These are phyloP conservation scores for Jacana jacana DNA, from an alignment of 2,113 vertebrate genomes.

Conservation along the genomic window DNA sequence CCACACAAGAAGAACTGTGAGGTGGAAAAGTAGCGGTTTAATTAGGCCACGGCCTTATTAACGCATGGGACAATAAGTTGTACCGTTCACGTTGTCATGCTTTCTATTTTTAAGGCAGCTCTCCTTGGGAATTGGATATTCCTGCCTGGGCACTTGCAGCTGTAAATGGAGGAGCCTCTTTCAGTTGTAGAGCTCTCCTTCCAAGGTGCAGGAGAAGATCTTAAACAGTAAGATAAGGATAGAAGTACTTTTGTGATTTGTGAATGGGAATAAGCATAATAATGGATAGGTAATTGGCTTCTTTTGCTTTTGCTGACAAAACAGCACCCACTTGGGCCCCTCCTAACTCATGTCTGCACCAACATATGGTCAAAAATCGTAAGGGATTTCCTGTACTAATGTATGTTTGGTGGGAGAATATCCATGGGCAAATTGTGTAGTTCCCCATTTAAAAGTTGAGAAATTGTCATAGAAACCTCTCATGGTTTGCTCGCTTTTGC, in stretches of 20 bases:
- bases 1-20: background rate
- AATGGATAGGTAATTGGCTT: background rate
- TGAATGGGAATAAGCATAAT: background rate
- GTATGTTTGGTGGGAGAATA: background rate
- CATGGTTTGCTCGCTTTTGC: background rate
- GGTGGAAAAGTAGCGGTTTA: background rate
- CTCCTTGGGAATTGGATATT: background rate
- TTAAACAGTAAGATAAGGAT: background rate
- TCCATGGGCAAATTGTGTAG: background rate
- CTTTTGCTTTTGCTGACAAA: background rate
- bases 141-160: background rate
- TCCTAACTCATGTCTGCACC: background rate
- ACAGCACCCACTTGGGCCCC: rapidly evolving
- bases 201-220: background rate
- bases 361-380: background rate
- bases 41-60: background rate
- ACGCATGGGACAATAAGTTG: background rate
- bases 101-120: background rate
- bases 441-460: background rate
- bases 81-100: background rate
- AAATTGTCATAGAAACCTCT: background rate
- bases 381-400: background rate
- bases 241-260: background rate
- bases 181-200: background rate
- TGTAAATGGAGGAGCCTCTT: background rate